Evolutionary conservation across 2,113 vertebrate species (phyloP).

Genomic region (Pungitius pungitius): DNA sequence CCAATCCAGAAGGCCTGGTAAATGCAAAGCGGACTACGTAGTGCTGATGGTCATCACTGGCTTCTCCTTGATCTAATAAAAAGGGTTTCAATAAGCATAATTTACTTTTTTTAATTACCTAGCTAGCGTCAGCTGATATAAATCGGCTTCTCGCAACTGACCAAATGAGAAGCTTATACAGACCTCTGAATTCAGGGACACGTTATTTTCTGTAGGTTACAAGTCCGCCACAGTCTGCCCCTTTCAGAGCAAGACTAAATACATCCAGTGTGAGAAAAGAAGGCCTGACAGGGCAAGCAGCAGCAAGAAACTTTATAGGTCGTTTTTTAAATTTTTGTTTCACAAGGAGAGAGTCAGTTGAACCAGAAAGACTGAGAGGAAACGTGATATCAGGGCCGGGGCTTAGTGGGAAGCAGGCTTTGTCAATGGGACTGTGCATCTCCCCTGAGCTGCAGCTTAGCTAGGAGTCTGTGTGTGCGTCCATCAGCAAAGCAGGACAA

Average conservation of each 20-base stretch:
- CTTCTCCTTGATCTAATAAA: neutral
- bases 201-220: neutral
- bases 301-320: neutral
- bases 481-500: slow-evolving; percentile 39
- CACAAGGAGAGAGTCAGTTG: neutral
- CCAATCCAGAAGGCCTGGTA: neutral
- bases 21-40: neutral
- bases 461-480: slow-evolving; percentile 2
- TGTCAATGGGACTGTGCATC: neutral
- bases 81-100: neutral
- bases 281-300: neutral
- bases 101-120: neutral
- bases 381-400: neutral
- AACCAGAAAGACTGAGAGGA: neutral
- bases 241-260: neutral
- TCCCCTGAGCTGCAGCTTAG: slow-evolving; percentile 4
- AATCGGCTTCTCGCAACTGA: neutral
- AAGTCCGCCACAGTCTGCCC: neutral
- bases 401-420: slow-evolving; percentile 21
- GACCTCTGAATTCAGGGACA: neutral
- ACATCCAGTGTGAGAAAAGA: no score
- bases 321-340: neutral
- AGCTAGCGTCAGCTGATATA: neutral
- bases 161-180: no score
- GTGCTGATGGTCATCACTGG: neutral